Evolutionary conservation across 1,140 invertebrate species (phyloP).

Genomic region (Marisa cornuarietis): DNA sequence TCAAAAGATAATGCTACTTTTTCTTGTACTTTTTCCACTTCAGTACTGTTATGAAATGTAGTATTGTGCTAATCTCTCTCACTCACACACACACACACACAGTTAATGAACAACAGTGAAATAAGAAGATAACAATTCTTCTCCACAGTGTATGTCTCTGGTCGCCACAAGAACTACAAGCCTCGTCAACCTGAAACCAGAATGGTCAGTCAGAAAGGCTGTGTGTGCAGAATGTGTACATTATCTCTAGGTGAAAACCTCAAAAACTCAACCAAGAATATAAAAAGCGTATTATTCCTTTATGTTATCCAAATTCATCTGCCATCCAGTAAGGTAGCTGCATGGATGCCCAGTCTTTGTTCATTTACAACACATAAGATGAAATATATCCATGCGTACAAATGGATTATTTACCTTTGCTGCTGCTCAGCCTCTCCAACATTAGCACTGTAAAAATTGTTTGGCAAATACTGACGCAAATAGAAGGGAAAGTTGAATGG

Average conservation of each 20-base stretch:
- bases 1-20: background rate
- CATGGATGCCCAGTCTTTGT: background rate
- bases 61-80: background rate
- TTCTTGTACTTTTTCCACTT: background rate
- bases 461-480: constrained; percentile 57
- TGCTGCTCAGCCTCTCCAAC: background rate
- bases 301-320: no score
- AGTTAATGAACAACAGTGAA: constrained; percentile 54
- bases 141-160: constrained; percentile 51
- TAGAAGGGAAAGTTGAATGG: constrained; percentile 52
- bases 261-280: background rate
- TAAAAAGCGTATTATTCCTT: background rate
- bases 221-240: background rate
- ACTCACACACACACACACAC: constrained; percentile 2
- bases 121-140: constrained; percentile 63
- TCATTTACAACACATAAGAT: background rate
- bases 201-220: background rate
- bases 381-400: background rate
- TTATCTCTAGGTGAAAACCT: background rate
- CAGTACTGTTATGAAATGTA: background rate
- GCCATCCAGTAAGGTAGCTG: background rate
- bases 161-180: constrained; percentile 54
- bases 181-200: constrained; percentile 46
- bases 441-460: constrained; percentile 40
- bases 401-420: constrained; percentile 23